Evolutionary conservation across 2,888 invertebrate genomes (phyloP).

Genomic region (Maniola hyperantus): DNA sequence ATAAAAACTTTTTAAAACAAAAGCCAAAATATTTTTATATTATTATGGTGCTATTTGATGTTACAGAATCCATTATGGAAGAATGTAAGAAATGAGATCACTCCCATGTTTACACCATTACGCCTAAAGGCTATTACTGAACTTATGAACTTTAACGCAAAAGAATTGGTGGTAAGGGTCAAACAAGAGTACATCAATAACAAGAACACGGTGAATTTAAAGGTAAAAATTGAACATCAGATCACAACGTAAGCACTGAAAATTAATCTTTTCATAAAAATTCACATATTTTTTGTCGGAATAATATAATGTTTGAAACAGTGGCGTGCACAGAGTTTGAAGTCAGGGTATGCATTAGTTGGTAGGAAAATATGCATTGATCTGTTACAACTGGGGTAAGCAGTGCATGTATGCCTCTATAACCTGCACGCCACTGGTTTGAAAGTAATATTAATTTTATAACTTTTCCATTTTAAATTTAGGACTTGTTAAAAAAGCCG

Average conservation of each 20-base stretch:
- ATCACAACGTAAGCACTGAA: too few relatives aligned
- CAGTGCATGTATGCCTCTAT: too few relatives aligned
- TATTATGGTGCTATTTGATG: not conserved
- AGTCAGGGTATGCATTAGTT: too few relatives aligned
- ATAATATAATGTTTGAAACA: too few relatives aligned
- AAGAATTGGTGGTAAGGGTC: slow-evolving; percentile 58
- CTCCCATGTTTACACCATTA: slow-evolving; percentile 64
- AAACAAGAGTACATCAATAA: slow-evolving; percentile 56
- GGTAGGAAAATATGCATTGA: too few relatives aligned
- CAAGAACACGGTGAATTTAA: slow-evolving; percentile 55
- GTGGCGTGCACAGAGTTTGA: too few relatives aligned
- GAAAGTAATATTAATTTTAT: too few relatives aligned
- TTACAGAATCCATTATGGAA: slow-evolving; percentile 65
- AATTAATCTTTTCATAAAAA: too few relatives aligned
- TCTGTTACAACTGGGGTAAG: too few relatives aligned
- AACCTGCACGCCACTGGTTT: too few relatives aligned
- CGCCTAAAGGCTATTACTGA: slow-evolving; percentile 57
- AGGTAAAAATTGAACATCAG: slow-evolving; percentile 49
- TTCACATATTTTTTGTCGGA: too few relatives aligned
- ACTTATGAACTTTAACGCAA: slow-evolving; percentile 65
- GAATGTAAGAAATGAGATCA: slow-evolving; percentile 57
- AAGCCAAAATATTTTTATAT: not conserved
- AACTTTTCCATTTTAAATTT: not conserved
- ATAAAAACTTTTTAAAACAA: not conserved
- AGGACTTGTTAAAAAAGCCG: too few relatives aligned